Evolutionary conservation across 35 echinoderm and acorn worm species (phyloP).

Genomic region (Diadema setosum): DNA sequence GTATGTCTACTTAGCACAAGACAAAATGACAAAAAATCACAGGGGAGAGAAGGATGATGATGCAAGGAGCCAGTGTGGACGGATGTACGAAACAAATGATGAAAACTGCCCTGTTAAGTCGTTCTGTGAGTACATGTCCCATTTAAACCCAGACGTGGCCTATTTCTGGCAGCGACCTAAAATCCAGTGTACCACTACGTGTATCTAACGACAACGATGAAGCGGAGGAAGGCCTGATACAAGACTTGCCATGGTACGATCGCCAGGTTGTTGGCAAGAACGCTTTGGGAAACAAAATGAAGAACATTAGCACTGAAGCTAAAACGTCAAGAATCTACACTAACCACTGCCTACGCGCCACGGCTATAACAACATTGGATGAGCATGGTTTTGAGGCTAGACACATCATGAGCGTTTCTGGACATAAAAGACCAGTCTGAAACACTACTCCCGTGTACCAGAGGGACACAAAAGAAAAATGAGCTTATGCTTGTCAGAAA

Average conservation of each 20-base stretch:
- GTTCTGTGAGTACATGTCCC: not conserved
- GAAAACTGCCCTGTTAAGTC: slow-evolving; percentile 21
- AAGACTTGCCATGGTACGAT: not conserved
- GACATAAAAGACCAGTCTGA: slow-evolving; percentile 39
- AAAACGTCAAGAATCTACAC: slow-evolving; percentile 40
- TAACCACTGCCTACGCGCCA: slow-evolving; percentile 50
- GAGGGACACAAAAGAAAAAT: slow-evolving; percentile 28
- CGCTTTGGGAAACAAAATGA: slow-evolving; percentile 53
- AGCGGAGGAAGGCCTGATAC: not conserved
- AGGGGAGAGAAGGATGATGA: not conserved
- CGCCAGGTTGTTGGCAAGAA: not conserved
- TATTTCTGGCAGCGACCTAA: slow-evolving; percentile 56
- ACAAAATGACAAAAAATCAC: slow-evolving; percentile 27
- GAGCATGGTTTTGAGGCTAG: slow-evolving; percentile 18
- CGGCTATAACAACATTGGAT: slow-evolving; percentile 29
- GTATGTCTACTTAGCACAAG: not conserved
- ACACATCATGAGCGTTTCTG: slow-evolving; percentile 43
- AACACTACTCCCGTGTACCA: slow-evolving; percentile 5
- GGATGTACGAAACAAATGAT: slow-evolving; percentile 41
- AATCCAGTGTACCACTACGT: not conserved
- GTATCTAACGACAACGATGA: not conserved
- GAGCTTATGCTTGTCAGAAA: slow-evolving; percentile 9
- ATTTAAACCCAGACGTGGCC: not conserved
- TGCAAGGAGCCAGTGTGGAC: slow-evolving; percentile 20
- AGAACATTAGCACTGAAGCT: slow-evolving; percentile 18